Base-by-base conservation (phyloP, 2,797 vertebrate species). In the Gymnodraco acuticeps region DNA sequence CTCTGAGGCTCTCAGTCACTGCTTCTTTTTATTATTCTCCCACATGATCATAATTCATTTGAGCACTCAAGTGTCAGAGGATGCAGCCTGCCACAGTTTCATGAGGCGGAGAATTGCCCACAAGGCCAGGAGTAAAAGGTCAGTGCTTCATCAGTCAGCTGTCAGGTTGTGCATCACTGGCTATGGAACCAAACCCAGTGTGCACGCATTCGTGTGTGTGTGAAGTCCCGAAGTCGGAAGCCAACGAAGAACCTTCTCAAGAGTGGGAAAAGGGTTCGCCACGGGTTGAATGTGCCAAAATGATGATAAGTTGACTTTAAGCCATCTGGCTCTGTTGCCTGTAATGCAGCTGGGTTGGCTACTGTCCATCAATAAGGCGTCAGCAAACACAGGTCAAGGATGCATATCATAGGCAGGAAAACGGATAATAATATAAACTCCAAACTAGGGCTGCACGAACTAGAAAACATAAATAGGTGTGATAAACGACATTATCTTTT, bases 41-140 rank as follows among this genome's bases (percentile, higher is more conserved):
- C 78, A 52, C 73, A 3, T 51, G 73, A 61, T 72, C 75, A 81
- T 88, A 89, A 92, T 46, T 93, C 83, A 91, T 69, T 59, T 46
- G 59, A 80, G 78, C 79, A 63, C 75, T 78, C 65, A 51, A 78
- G 83, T 86, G 82, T 88, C 78, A 80, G 81, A 31, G 64, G 82
- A 71, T 19, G 63, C 78, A 70, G 81, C 73, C 75, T 76, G 74
- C 82, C 80, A 52, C 79, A 27, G 47, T 80, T 88, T 88, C 81
- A 85, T 64, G 75, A 88, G 73, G 77, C 64, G 23, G 77, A 72
- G 77, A 82, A 73, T 82, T 80, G 73, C 81, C 84, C 82, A 83
- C 72, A 80, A 89, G 77, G 80, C 87, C 76, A 41, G 60, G 81
- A 80, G 76, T 75, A 81, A 93, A 93, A 93, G 93, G 89, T 94